Evolutionary conservation across 2,113 vertebrate genomes (phyloP), one percentile per base, ranked within the genome.

Genomic region (Egretta garzetta): DNA sequence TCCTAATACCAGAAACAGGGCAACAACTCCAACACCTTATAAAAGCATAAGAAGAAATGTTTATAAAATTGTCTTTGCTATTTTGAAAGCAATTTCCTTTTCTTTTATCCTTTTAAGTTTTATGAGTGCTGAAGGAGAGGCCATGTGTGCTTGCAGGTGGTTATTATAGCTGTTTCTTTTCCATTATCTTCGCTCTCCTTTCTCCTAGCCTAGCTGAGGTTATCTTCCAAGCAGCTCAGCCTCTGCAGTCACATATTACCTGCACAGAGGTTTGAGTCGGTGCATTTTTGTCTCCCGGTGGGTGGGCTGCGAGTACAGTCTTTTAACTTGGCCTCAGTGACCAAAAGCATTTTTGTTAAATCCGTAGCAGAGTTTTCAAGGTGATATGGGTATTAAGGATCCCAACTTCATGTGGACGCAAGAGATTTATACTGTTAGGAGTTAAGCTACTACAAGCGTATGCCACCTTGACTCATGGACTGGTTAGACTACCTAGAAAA

Each of bases 41-140:
- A 66, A 76, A 87, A 87, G 30, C 8, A 24, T 49, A 82, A 76
- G 62, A 86, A 82, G 19, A 92, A 84, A 82, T 59, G 37, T 83
- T 96, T 93, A 81, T 93, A 49, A 91, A 92, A 75, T 47, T 53
- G 12, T 63, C 55, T 62, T 30, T 73, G 14, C 52, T 81, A n/a
- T 80, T 88, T 75, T 49, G 17, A 83, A 90, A 93, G 84, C 58
- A 67, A 73, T 93, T 91, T 94, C 47, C 37, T 85, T 91, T 91
- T 93, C 68, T 93, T 95, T 91, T 58, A 64, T 76, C 17, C 64
- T 95, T 93, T 88, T 56, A 83, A 75, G 45, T 84, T 95, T 96
- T 83, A 37, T 80, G 39, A 70, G 33, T 82, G 37, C 63, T 88
- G 71, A 81, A 95, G 80, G 63, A 77, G 33, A 86, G 87, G 41